These are phyloP conservation scores for Synergus japonicus DNA, from an alignment of 2,888 invertebrate genomes.

Conservation along the genomic window DNA sequence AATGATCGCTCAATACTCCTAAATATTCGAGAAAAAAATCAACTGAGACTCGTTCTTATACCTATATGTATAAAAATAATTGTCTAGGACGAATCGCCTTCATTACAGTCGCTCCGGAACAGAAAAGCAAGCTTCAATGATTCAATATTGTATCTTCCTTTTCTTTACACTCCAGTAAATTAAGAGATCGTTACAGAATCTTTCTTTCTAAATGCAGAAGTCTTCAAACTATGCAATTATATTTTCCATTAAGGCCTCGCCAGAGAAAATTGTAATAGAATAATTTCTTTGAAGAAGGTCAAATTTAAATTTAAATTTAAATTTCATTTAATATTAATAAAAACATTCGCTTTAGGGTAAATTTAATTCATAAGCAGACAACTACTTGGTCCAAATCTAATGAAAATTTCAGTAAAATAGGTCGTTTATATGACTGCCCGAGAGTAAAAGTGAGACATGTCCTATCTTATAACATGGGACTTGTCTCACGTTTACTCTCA, in stretches of 20 bases:
- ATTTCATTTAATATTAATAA: no score
- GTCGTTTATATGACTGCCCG: no score
- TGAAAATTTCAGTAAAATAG: no score
- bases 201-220: not conserved
- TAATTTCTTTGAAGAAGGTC: not conserved
- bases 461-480: no score
- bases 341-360: no score
- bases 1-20: not conserved
- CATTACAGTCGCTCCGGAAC: constrained; percentile 26
- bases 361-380: no score
- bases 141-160: constrained; percentile 9
- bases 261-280: not conserved
- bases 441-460: no score
- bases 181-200: constrained; percentile 12
- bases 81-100: constrained; percentile 19
- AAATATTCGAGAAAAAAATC: not conserved
- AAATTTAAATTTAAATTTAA: no score
- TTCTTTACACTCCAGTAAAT: constrained; percentile 18
- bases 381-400: no score
- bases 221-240: constrained; percentile 1
- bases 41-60: not conserved
- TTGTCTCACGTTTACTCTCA: no score
- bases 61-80: not conserved
- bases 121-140: constrained; percentile 21
- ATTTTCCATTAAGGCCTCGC: not conserved